Conservation (phyloP, 2,113 vertebrate genomes). For the Myocastor coypus region DNA sequence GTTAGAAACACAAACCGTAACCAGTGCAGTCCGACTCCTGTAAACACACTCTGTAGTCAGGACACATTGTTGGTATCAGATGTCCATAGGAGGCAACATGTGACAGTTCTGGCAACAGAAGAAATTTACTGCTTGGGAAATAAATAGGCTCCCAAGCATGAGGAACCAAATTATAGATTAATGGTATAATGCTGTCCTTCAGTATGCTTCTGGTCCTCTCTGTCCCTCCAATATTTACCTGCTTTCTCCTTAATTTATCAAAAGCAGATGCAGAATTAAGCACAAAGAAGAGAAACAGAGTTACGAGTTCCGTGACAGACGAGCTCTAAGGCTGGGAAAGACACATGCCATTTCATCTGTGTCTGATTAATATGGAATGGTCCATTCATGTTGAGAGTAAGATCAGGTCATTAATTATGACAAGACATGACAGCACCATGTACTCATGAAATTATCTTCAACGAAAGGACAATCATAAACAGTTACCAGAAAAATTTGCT, state of each 20-base stretch:
- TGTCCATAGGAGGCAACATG: background rate
- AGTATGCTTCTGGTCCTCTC: background rate
- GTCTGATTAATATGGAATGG: constrained; percentile 21
- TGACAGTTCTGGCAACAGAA: background rate
- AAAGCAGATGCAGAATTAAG: constrained; percentile 1
- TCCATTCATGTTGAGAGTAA: constrained; percentile 42
- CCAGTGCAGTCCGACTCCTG: background rate
- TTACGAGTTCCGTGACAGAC: constrained; percentile 30
- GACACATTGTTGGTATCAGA: background rate
- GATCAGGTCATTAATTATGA: background rate
- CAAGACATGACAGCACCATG: background rate
- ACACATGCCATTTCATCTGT: background rate
- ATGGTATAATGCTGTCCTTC: background rate
- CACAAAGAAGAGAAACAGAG: background rate
- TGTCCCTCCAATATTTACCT: background rate
- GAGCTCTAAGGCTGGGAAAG: background rate
- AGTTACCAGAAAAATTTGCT: background rate
- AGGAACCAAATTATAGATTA: background rate
- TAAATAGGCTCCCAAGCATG: background rate
- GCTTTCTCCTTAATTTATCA: background rate
- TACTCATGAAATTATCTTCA: background rate
- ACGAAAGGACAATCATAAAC: background rate
- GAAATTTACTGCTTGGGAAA: background rate
- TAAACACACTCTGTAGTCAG: background rate
- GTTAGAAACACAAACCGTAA: background rate